Conservation (phyloP, 1,140 invertebrate genomes). For the Dreissena polymorpha region DNA sequence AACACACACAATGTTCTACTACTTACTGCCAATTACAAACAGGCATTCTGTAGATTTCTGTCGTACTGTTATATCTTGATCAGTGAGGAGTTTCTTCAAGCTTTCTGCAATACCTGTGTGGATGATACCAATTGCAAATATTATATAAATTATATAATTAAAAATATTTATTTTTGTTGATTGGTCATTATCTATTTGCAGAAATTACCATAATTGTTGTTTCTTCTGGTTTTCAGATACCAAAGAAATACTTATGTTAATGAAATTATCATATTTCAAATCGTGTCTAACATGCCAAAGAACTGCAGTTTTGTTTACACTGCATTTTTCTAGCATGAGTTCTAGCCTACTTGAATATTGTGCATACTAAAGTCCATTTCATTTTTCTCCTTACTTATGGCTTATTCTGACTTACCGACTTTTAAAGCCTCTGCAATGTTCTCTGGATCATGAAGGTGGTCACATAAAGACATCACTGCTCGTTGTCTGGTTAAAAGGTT, state of each 20-base stretch:
- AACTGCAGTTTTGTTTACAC: background rate
- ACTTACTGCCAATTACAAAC: constrained; percentile 77
- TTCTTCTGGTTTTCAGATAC: background rate
- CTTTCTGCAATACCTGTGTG: constrained; percentile 74
- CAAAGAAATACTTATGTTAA: background rate
- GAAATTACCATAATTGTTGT: too few species aligned
- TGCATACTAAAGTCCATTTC: too few species aligned
- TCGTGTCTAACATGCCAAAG: background rate
- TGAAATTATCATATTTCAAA: background rate
- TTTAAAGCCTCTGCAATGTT: constrained; percentile 78
- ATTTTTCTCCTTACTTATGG: too few species aligned
- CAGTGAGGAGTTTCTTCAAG: constrained; percentile 74
- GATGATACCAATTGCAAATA: constrained; percentile 29
- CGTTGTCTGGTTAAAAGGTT: constrained; percentile 76
- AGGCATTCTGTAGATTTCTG: constrained; percentile 79
- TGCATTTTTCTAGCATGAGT: background rate
- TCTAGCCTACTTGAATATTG: too few species aligned
- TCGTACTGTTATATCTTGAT: constrained; percentile 76
- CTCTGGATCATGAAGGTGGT: constrained; percentile 80
- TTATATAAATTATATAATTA: background rate
- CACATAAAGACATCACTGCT: constrained; percentile 78
- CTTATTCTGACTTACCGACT: constrained; percentile 66
- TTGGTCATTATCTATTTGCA: background rate
- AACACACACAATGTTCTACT: background rate
- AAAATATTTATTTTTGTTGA: background rate